Percentiles rank a stretch among this genome's conserved stretches.
Conservation (phyloP, 2,888 invertebrate species). For the Piscicola geometra region DNA sequence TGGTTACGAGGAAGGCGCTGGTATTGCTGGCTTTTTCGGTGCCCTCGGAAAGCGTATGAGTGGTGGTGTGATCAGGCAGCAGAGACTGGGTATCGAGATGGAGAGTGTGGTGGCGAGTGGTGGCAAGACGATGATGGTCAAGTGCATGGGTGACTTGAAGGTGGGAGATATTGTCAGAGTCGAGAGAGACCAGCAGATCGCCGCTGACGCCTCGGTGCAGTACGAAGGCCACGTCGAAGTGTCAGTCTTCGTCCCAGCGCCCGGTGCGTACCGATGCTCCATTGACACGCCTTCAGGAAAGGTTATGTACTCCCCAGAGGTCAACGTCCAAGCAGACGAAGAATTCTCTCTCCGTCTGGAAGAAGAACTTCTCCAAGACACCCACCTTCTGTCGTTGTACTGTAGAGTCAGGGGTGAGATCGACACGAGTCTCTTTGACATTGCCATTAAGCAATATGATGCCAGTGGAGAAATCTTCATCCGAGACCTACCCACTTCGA, state of each 20-base stretch:
- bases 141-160: neutral
- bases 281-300: neutral
- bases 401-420: neutral
- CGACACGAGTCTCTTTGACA: neutral
- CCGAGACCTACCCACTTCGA: neutral
- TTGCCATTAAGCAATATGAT: neutral
- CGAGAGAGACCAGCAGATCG: neutral
- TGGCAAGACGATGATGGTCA: neutral
- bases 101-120: neutral
- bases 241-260: neutral
- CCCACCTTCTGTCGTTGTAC: neutral
- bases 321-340: neutral
- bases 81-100: neutral
- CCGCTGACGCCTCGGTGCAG: neutral
- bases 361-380: neutral
- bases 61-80: neutral
- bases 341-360: neutral
- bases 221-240: neutral
- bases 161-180: neutral
- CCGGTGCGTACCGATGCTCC: neutral
- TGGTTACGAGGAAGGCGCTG: neutral
- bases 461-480: neutral
- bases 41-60: neutral
- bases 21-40: neutral
- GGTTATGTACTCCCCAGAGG: neutral